phyloP scores from a whole-genome alignment of 1,140 invertebrate species.

The Leptopilina boulardi region DNA sequence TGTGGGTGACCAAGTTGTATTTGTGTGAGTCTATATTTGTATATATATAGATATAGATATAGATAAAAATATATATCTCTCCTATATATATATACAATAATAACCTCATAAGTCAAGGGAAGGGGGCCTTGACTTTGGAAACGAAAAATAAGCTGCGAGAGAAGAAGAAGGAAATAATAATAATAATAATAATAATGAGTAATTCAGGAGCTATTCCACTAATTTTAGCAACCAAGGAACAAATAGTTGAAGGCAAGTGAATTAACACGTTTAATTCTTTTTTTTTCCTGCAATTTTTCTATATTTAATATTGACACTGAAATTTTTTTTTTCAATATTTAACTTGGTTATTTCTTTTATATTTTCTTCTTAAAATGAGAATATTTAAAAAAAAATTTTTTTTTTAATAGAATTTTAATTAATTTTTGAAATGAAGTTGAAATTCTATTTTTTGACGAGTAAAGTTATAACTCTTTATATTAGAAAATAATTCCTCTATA shows the following conservation, averaged over 20 bases:
- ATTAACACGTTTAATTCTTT: background rate
- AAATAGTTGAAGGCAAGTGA: constrained; percentile 69
- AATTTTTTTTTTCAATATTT: background rate
- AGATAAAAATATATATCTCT: background rate
- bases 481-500: too few relatives aligned
- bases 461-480: too few relatives aligned
- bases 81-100: background rate
- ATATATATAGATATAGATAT: too few relatives aligned
- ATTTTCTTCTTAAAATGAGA: too few relatives aligned
- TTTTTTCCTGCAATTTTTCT: background rate
- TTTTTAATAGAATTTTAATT: too few relatives aligned
- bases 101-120: background rate
- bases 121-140: constrained; percentile 13
- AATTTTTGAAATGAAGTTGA: too few relatives aligned
- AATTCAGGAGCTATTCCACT: constrained; percentile 68
- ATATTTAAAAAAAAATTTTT: too few relatives aligned
- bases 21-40: background rate
- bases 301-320: background rate
- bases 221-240: constrained; percentile 67
- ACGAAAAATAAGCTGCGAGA: too few relatives aligned
- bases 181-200: constrained; percentile 60
- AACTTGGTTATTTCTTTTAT: too few relatives aligned
- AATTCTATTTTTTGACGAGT: too few relatives aligned
- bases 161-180: too few relatives aligned
- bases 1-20: constrained; percentile 10